Conservation (phyloP, 2,797 vertebrate species). For the Acipenser ruthenus region DNA sequence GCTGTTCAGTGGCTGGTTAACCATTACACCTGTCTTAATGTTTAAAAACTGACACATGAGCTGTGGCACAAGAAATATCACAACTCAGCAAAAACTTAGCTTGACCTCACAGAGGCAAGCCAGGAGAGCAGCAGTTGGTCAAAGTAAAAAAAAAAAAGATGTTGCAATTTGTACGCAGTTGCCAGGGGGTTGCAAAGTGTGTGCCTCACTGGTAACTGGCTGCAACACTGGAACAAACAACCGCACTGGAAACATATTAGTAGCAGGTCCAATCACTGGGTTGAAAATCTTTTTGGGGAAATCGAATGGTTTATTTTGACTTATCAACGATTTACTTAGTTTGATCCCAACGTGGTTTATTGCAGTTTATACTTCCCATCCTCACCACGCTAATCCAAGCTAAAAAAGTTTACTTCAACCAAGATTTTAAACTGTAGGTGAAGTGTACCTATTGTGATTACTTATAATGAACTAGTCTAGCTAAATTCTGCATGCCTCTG, state of each 20-base stretch:
- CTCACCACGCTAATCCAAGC: no score
- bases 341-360: no score
- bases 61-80: background rate
- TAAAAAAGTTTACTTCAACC: no score
- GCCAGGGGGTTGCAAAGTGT: background rate
- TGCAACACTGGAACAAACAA: background rate
- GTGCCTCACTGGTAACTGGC: background rate
- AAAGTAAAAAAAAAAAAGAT: constrained; percentile 1
- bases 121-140: background rate
- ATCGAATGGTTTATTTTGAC: background rate
- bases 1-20: background rate
- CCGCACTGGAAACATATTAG: background rate
- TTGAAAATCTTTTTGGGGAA: constrained; percentile 1
- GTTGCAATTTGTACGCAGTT: background rate
- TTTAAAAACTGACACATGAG: background rate
- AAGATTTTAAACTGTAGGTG: no score
- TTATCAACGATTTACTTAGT: background rate
- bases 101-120: background rate
- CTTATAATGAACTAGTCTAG: no score
- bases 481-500: no score
- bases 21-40: background rate
- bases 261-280: background rate
- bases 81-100: background rate
- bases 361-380: no score
- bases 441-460: no score